A percentile compares a stretch with the other conserved stretches of the same genome.
Conservation (phyloP, 2,888 invertebrate species). For the Phyllotreta cruciferae region DNA sequence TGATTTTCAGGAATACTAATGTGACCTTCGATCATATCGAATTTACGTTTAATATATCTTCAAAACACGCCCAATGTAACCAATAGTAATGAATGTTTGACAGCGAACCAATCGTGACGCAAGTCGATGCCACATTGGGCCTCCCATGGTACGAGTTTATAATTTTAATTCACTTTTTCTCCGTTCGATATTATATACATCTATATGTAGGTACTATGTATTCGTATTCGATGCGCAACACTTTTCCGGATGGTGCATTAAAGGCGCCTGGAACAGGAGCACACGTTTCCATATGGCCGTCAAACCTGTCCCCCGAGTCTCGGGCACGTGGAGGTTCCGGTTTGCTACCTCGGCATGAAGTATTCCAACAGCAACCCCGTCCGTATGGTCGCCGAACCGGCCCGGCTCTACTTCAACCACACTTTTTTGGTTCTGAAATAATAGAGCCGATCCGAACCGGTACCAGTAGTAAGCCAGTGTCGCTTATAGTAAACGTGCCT, state of each 20-base stretch:
- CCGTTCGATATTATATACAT: not conserved
- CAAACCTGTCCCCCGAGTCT: constrained; percentile 53
- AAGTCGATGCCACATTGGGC: constrained; percentile 49
- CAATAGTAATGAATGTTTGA: constrained; percentile 45
- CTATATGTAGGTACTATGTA: too few relatives aligned
- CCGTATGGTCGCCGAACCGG: constrained; percentile 36
- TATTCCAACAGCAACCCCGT: constrained; percentile 33
- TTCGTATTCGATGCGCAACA: not conserved
- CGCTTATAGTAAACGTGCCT: constrained; percentile 43
- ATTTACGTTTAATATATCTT: constrained; percentile 9
- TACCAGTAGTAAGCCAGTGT: constrained; percentile 51
- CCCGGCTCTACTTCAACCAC: constrained; percentile 37
- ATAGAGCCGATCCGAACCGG: constrained; percentile 52
- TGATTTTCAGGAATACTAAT: constrained; percentile 21
- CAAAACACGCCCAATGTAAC: constrained; percentile 46
- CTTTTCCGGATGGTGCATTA: not conserved
- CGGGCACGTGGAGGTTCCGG: constrained; percentile 54
- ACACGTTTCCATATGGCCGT: constrained; percentile 51
- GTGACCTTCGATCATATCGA: too few relatives aligned
- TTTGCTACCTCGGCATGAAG: constrained; percentile 46
- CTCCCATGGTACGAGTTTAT: constrained; percentile 36
- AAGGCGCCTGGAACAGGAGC: constrained; percentile 21
- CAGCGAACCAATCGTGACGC: constrained; percentile 46
- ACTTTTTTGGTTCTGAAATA: constrained; percentile 49
- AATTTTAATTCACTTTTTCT: constrained; percentile 27